phyloP scores from a whole-genome alignment of 2,797 vertebrate species.

The Erethizon dorsatum region DNA sequence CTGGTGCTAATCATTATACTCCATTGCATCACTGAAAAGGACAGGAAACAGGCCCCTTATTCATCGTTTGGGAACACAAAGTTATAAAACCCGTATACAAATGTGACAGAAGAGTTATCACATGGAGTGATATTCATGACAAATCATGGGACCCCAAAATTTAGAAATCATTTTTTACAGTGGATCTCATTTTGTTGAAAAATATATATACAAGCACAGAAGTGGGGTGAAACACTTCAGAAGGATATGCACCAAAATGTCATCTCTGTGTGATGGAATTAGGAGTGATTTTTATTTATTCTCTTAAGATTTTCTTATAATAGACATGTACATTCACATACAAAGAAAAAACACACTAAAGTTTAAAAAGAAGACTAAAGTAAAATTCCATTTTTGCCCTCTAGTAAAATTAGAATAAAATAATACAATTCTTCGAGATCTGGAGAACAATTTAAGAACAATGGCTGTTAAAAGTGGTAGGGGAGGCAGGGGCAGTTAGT shows the following conservation, averaged over 20 bases:
- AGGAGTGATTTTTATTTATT: background rate
- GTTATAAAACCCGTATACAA: background rate
- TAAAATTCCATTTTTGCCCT: background rate
- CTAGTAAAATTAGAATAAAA: background rate
- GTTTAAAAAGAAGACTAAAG: no score
- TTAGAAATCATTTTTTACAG: conserved; percentile 2
- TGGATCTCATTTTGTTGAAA: background rate
- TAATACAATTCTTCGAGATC: background rate
- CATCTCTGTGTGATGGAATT: background rate
- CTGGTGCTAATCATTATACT: background rate
- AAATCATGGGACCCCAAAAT: background rate
- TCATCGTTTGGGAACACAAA: background rate
- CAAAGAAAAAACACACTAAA: background rate
- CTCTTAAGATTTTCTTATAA: conserved; percentile 10
- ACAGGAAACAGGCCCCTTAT: background rate
- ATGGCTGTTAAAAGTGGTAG: background rate
- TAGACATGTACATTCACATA: background rate
- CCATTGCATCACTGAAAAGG: background rate
- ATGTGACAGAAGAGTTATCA: background rate
- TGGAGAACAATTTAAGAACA: background rate
- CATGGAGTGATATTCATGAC: background rate
- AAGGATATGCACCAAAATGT: background rate
- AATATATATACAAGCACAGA: background rate
- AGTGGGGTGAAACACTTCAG: background rate
- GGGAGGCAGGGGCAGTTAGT: background rate